Percentiles rank a stretch among this genome's conserved stretches.
These are phyloP conservation scores for Romanogobio albipinnatus DNA, from an alignment of 2,113 vertebrate species.

Conservation along the genomic window DNA sequence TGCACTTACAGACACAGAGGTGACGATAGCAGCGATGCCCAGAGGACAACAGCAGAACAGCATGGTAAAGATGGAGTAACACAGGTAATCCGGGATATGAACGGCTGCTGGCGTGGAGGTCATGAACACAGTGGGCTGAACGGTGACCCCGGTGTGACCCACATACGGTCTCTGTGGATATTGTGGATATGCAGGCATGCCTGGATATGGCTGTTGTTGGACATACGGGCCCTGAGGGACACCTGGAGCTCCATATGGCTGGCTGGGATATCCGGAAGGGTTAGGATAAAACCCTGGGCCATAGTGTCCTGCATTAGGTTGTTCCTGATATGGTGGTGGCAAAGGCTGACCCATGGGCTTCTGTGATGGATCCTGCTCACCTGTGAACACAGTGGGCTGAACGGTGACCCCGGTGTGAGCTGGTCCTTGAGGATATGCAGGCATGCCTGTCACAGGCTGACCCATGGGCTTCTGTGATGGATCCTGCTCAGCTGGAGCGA, in stretches of 20 bases:
- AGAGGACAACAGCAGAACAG: constrained; percentile 1
- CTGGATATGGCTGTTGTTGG: neutral
- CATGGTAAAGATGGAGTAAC: neutral
- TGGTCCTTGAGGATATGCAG: neutral
- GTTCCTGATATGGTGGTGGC: neutral
- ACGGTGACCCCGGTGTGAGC: neutral
- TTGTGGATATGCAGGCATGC: neutral
- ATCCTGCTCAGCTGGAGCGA: neutral
- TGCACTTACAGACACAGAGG: neutral
- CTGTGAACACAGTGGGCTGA: neutral
- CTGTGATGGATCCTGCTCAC: neutral
- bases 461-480: neutral
- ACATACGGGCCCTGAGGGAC: neutral
- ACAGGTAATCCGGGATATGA: neutral
- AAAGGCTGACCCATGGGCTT: neutral
- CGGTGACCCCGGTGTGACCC: neutral
- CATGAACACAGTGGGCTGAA: neutral
- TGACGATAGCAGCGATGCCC: neutral
- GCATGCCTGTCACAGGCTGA: neutral
- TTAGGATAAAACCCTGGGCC: neutral
- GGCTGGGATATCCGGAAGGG: neutral
- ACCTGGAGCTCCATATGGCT: neutral
- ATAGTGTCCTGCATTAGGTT: neutral
- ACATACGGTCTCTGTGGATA: neutral
- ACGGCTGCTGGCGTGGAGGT: neutral